These are phyloP conservation scores for Esperia sulphurella DNA, from an alignment of 2,888 invertebrate genomes.

Conservation along the genomic window DNA sequence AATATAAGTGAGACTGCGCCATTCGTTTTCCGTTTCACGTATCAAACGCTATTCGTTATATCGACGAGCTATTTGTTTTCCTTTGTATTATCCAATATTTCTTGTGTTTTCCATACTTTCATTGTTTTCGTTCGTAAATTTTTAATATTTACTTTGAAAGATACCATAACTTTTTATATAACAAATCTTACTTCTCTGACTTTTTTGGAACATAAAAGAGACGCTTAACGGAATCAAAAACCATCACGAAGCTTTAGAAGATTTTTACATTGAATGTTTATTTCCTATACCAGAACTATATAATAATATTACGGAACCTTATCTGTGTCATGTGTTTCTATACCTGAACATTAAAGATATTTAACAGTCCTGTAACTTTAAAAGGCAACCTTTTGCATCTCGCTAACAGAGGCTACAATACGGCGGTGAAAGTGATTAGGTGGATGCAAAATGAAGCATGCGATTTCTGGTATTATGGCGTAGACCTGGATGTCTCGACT, in stretches of 20 bases:
- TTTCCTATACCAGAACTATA: too few species aligned
- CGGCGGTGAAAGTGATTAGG: slow-evolving; percentile 57
- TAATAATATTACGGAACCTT: too few species aligned
- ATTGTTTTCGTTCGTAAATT: not conserved
- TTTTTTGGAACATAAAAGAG: too few species aligned
- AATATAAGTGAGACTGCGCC: slow-evolving; percentile 24
- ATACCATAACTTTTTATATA: too few species aligned
- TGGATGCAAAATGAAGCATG: slow-evolving; percentile 73
- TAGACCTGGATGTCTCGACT: slow-evolving; percentile 24
- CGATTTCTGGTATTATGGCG: slow-evolving; percentile 64
- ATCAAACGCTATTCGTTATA: slow-evolving; percentile 26
- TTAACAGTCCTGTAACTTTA: not conserved
- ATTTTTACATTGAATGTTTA: too few species aligned
- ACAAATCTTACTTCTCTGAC: too few species aligned
- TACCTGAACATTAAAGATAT: too few species aligned
- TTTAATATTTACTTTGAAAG: too few species aligned
- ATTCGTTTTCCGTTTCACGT: slow-evolving; percentile 32
- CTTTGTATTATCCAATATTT: not conserved
- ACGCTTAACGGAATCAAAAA: too few species aligned
- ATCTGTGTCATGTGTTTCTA: too few species aligned
- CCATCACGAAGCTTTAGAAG: too few species aligned
- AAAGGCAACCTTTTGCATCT: slow-evolving; percentile 17
- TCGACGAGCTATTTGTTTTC: slow-evolving; percentile 9
- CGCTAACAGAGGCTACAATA: slow-evolving; percentile 31
- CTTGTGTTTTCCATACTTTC: not conserved